Evolutionary conservation across 2,113 vertebrate genomes (phyloP).

Genomic region (Tragelaphus buxtoni): DNA sequence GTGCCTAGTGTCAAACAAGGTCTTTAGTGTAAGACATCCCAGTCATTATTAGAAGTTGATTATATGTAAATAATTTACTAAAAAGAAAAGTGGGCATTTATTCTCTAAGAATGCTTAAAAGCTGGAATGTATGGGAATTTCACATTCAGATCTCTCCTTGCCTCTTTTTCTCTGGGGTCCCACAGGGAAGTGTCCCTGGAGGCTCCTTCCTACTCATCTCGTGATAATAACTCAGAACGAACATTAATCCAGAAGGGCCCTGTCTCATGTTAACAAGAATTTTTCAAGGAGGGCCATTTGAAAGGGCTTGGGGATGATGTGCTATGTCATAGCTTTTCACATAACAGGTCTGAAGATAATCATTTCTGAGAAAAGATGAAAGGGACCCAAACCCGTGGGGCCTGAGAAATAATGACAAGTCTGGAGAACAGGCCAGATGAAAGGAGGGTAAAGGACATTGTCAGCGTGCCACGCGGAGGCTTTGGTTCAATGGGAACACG

Average conservation of each 20-base stretch:
- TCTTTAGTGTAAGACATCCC: neutral
- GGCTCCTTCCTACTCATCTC: neutral
- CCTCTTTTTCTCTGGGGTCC: neutral
- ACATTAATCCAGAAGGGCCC: neutral
- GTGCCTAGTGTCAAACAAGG: neutral
- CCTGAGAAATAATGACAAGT: conserved; percentile 30
- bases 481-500: neutral
- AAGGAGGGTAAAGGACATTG: conserved; percentile 28
- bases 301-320: conserved; percentile 11
- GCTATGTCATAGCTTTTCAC: conserved; percentile 44
- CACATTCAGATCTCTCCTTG: neutral
- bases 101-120: neutral
- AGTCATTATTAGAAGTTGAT: neutral
- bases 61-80: conserved; percentile 15
- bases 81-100: neutral
- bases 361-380: conserved; percentile 56
- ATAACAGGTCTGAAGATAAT: conserved; percentile 28
- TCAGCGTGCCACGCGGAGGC: neutral
- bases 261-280: neutral
- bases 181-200: neutral
- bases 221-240: neutral
- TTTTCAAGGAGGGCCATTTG: conserved; percentile 54
- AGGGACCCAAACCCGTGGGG: neutral
- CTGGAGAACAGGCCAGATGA: conserved; percentile 11
- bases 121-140: neutral